A percentile compares a stretch with the other conserved stretches of the same genome.
Conservation (phyloP, 2,113 vertebrate genomes). For the Pseudorasbora parva region DNA sequence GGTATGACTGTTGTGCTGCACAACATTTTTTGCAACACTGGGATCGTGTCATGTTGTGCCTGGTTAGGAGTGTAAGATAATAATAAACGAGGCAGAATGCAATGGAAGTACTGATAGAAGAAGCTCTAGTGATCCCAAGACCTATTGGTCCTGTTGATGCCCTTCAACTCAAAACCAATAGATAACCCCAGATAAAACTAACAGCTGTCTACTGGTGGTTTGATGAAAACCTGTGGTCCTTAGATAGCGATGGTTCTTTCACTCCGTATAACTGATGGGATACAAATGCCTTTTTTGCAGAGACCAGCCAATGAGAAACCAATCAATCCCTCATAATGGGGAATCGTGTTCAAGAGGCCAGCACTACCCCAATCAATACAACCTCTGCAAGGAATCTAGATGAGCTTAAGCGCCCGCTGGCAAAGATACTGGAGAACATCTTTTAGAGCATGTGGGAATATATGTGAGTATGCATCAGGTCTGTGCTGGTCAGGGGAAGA, state of each 20-base stretch:
- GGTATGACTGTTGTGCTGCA: neutral
- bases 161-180: neutral
- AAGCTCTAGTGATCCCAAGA: neutral
- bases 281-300: slow-evolving; percentile 25
- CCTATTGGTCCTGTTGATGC: neutral
- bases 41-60: neutral
- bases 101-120: neutral
- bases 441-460: slow-evolving; percentile 12
- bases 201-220: neutral
- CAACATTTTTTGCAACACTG: neutral
- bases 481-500: neutral
- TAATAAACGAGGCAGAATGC: neutral
- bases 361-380: slow-evolving; percentile 69
- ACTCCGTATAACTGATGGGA: slow-evolving; percentile 41
- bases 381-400: slow-evolving; percentile 60
- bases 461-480: neutral
- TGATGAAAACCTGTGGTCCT: neutral
- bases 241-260: slow-evolving; percentile 6
- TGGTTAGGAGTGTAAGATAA: neutral
- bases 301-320: slow-evolving; percentile 64
- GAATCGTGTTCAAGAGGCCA: slow-evolving; percentile 67
- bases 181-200: neutral
- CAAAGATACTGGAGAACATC: slow-evolving; percentile 2
- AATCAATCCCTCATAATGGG: slow-evolving; percentile 75
- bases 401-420: slow-evolving; percentile 49